Base-by-base conservation (phyloP, 1,140 invertebrate genomes). In the Amphibalanus amphitrite region DNA sequence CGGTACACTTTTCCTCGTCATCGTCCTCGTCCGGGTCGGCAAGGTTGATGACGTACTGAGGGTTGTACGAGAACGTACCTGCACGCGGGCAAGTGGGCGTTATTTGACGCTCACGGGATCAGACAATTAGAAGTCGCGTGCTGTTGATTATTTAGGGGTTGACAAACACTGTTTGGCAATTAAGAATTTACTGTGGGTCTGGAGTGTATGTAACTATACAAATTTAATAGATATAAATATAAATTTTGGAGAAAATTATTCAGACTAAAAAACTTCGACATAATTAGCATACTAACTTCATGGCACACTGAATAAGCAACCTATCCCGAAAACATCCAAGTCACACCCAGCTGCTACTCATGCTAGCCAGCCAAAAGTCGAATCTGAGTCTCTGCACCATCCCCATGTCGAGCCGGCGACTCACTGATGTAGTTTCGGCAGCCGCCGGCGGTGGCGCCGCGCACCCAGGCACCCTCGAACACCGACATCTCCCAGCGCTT, bases 41-140 rank as follows among this genome's bases (percentile, higher is more conserved):
- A 69, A 98, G 79, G 0, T 89, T 91, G 69, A 99, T 88, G n/a
- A 89, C 86, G 80, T 96, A 99, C 79, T 99, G 97, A 0, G 97
- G 97, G 83, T 99, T 99, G 75, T 89, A 88, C 83, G 89, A 91
- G 82, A 98, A 99, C 0, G 94, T 93, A 64, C 96, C 94, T 76
- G 71, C 65, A 33, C n/a, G n/a, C 26, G 33, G 33, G 33, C 33
- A 38, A n/a, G n/a, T n/a, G n/a, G n/a, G n/a, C n/a, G n/a, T n/a
- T n/a, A n/a, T n/a, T n/a, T n/a, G n/a, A n/a, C n/a, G n/a, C n/a
- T n/a, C n/a, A n/a, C n/a, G n/a, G n/a, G n/a, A n/a, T n/a, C 33
- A 38, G 33, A 38, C 33, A 38, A 6, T 38, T 38, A 6, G 4
- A 6, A 38, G 15, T 15, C 15, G 4, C 15, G 4, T 15, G 33